A percentile compares a stretch with the other conserved stretches of the same genome.
These are phyloP conservation scores for Epinephelus malabaricus DNA, from an alignment of 2,797 vertebrate species.

Conservation along the genomic window DNA sequence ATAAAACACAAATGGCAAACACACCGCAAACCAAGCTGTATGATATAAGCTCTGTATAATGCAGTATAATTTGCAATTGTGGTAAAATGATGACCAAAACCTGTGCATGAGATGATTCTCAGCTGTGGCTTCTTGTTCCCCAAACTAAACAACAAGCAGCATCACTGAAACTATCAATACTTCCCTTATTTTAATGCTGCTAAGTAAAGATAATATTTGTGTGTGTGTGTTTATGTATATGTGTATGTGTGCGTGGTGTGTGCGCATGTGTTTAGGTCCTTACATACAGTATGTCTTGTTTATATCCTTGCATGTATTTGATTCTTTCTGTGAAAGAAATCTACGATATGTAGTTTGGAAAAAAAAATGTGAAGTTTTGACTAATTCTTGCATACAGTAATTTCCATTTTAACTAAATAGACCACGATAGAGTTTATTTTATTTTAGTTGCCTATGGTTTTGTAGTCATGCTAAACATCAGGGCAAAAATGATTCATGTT, in stretches of 20 bases:
- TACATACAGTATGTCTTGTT: constrained; percentile 57
- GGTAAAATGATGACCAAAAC: constrained; percentile 71
- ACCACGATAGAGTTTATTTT: constrained; percentile 72
- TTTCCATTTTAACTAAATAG: constrained; percentile 80
- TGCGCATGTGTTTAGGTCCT: constrained; percentile 51
- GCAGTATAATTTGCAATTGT: constrained; percentile 58
- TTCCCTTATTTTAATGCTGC: constrained; percentile 89
- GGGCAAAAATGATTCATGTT: constrained; percentile 46
- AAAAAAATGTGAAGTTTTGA: constrained; percentile 87
- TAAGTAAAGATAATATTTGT: constrained; percentile 84
- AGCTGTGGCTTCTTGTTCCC: constrained; percentile 68
- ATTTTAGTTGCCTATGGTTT: constrained; percentile 59
- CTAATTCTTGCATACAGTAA: constrained; percentile 77
- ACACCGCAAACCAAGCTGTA: constrained; percentile 54
- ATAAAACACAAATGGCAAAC: constrained; percentile 37
- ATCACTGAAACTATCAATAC: constrained; percentile 78
- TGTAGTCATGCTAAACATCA: constrained; percentile 60
- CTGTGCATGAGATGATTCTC: constrained; percentile 64
- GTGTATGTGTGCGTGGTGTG: constrained; percentile 37
- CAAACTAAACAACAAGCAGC: constrained; percentile 76
- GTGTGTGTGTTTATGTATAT: constrained; percentile 24
- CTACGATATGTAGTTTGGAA: constrained; percentile 85
- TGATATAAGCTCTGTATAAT: constrained; percentile 65
- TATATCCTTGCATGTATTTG: constrained; percentile 77
- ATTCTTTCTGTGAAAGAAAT: constrained; percentile 99